A percentile compares a stretch with the other conserved stretches of the same genome.
phyloP scores from a whole-genome alignment of 2,797 vertebrate genomes.

The Alcedo quadribrachys region DNA sequence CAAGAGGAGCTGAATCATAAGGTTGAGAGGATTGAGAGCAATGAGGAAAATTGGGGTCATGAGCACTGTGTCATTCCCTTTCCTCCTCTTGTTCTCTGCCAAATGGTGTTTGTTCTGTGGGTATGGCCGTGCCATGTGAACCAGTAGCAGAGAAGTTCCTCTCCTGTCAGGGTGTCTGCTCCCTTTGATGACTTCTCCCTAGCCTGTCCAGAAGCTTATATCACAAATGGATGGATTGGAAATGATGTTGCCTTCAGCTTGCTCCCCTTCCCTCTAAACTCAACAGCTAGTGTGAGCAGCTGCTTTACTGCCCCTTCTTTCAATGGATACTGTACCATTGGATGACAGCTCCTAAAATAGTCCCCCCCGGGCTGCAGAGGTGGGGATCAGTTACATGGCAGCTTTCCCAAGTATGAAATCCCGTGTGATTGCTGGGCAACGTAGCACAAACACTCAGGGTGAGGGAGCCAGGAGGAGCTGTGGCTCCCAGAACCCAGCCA shows the following conservation, averaged over 20 bases:
- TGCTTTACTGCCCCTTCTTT: conserved; percentile 4
- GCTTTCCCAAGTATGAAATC: conserved; percentile 14
- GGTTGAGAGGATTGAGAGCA: background rate
- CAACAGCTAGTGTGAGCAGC: conserved; percentile 1
- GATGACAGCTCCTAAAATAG: conserved; percentile 47
- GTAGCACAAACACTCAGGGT: background rate
- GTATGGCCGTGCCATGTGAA: background rate
- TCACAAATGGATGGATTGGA: rapidly evolving
- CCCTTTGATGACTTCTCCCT: background rate
- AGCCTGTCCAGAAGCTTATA: background rate
- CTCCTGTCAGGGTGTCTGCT: background rate
- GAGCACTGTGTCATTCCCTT: background rate
- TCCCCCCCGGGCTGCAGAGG: background rate
- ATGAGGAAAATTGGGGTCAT: background rate
- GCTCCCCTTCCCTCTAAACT: background rate
- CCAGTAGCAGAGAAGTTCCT: background rate
- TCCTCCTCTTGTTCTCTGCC: background rate
- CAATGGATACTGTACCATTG: background rate
- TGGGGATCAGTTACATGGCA: background rate
- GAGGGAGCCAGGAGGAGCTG: background rate
- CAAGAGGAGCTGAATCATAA: background rate
- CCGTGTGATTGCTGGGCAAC: conserved; percentile 35
- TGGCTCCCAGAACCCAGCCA: background rate
- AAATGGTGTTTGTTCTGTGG: background rate
- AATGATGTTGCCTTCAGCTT: background rate